Base-by-base conservation (phyloP, 2,113 vertebrate species). In the Collichthys lucidus region DNA sequence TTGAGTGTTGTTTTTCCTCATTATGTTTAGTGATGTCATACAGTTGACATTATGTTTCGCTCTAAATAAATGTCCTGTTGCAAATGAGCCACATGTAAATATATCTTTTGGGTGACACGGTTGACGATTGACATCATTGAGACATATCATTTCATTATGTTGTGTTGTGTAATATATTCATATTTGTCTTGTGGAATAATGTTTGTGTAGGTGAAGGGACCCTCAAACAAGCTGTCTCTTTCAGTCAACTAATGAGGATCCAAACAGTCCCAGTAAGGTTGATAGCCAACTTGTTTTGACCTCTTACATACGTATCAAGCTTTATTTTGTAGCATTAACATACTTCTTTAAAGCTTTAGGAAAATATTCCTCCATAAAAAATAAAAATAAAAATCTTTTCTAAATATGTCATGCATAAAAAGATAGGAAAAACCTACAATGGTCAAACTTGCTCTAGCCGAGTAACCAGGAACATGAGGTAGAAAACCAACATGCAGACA, bases 301-400 rank as follows among this genome's bases (percentile, higher is more conserved):
- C 17, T 61, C 15, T n/a, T 9, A 10, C 4, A 31, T 19, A 29
- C 19, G 19, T 22, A 15, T 19, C 0, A 17, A 79, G 61, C 31
- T 60, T 62, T 66, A 70, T 24, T 72, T 61, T 31, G 15, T 55
- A 64, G 29, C n/a, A 20, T 12, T 65, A 10, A 24, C 29, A 44
- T 59, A 17, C 56, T 59, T 29, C 14, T 26, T 22, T 47, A n/a
- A 55, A 22, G 26, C 10, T 24, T 74, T 24, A 29, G 57, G 12
- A 49, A 59, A 74, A 24, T 6, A 17, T 12, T 14, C 4, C 20
- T 47, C 31, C 29, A 53, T 53, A 11, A 3, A 3, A 53, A 12
- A 52, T 12, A 64, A n/a, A 20, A 9, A 53, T 53, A 11, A 3
- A 20, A n/a, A 12, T 31, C 4, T 31, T 31, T 4, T 31, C 4